Base-by-base conservation (phyloP, 1,140 invertebrate species). In the Pogonomyrmex barbatus region DNA sequence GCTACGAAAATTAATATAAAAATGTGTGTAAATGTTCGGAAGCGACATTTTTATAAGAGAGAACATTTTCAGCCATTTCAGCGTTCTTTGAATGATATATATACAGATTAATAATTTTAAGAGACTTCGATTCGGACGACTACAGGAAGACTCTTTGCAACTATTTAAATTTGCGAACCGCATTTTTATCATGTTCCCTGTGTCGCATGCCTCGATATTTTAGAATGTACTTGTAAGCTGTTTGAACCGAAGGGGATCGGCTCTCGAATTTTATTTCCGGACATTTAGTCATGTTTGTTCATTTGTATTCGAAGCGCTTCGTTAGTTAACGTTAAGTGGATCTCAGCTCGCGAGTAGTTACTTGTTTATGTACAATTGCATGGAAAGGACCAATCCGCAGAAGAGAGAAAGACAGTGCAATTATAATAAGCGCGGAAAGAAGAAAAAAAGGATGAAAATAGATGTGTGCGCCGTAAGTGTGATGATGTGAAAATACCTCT, bases 371-470 rank as follows among this genome's bases (percentile, higher is more conserved):
- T 47, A 86, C 76, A 73, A 56, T 76, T 24, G 17, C 77, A 58
- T 33, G 81, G 81, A 87, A 89, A 89, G 88, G 88, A 87, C 76
- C 89, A 89, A 90, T 90, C 75, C 68, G 89, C 81, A 82, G 62
- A 77, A 42, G 52, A 54, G 1, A 54, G 54, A 56, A 6, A 24
- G 45, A 84, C 5, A 14, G 39, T 36, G 42, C 17, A 79, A 89
- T 89, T 87, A 47, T 86, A 42, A 42, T 71, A 89, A 87, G 84
- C 75, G 88, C 67, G 63, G 39, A 83, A 75, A 87, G n/a, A 65
- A 36, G 2, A 14, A 30, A 70, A 36, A 62, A 56, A 24, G 24
- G 36, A 17, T 58, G 33, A 60, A 58, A 47, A 47, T 33, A 58
- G 14, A 60, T 45, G 42, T 45, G 42, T 30, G 24, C 36, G 68